phyloP scores from a whole-genome alignment of 2,888 invertebrate genomes.

The Furcula furcula region DNA sequence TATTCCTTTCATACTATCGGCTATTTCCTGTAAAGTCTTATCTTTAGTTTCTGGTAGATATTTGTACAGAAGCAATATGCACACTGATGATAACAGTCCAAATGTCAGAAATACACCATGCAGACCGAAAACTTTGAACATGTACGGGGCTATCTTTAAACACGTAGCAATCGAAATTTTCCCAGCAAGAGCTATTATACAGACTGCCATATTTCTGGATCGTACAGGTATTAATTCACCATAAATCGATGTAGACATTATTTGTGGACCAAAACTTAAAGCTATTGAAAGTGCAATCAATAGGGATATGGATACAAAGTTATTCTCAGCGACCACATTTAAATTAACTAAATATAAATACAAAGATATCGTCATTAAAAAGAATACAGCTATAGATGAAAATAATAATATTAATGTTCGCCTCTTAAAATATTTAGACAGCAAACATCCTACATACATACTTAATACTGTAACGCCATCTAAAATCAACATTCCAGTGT shows the following conservation, averaged over 20 bases:
- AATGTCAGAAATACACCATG: conserved; percentile 38
- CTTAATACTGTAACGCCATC: conserved; percentile 46
- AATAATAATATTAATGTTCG: conserved; percentile 32
- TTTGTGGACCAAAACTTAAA: conserved; percentile 39
- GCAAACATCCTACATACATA: conserved; percentile 33
- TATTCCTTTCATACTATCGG: conserved; percentile 19
- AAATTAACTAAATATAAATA: conserved; percentile 33
- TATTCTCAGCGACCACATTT: conserved; percentile 27
- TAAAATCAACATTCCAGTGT: conserved; percentile 44
- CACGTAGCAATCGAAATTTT: conserved; percentile 6
- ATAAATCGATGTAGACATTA: conserved; percentile 28
- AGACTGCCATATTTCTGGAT: conserved; percentile 29
- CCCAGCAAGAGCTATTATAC: conserved; percentile 10
- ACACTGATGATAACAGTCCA: conserved; percentile 18
- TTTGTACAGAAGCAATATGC: conserved; percentile 28
- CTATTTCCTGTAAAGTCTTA: conserved; percentile 44
- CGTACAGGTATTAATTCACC: conserved; percentile 37
- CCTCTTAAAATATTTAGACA: conserved; percentile 31
- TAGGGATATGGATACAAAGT: conserved; percentile 27
- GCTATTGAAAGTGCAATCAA: conserved; percentile 32
- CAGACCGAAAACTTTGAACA: conserved; percentile 29
- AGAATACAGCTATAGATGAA: conserved; percentile 22
- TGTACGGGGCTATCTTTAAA: conserved; percentile 34
- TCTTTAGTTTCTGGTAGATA: conserved; percentile 51
- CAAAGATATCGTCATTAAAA: conserved; percentile 30